Evolutionary conservation across 1,140 invertebrate genomes (phyloP).

Genomic region (Drosophila tani): DNA sequence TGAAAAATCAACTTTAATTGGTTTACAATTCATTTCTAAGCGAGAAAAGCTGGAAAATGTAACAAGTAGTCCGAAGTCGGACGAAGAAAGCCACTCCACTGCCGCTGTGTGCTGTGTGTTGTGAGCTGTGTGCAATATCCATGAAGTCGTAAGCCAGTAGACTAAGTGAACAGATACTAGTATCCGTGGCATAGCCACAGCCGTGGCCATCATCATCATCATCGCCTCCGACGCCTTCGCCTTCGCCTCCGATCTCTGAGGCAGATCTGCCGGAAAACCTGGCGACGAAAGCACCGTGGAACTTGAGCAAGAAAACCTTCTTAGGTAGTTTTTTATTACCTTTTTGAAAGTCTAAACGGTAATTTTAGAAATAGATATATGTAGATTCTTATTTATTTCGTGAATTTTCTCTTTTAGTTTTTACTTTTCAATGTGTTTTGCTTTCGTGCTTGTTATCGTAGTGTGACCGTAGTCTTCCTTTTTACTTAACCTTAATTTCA

Average conservation of each 20-base stretch:
- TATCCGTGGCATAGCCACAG: conserved; percentile 25
- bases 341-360: too few species aligned
- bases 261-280: conserved; percentile 5
- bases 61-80: conserved; percentile 65
- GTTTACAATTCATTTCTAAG: conserved; percentile 79
- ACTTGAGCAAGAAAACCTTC: neutral
- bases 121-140: conserved; percentile 65
- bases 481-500: too few species aligned
- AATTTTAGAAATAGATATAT: too few species aligned
- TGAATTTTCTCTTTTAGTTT: too few species aligned
- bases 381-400: too few species aligned
- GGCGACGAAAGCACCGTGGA: conserved; percentile 54
- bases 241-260: conserved; percentile 7
- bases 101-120: neutral
- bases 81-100: conserved; percentile 63
- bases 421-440: too few species aligned
- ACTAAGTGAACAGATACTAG: conserved; percentile 64
- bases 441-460: too few species aligned
- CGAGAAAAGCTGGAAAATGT: conserved; percentile 77
- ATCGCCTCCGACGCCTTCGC: conserved; percentile 36
- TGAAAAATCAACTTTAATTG: conserved; percentile 78
- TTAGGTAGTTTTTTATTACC: too few species aligned
- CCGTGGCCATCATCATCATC: conserved; percentile 28
- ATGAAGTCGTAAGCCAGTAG: conserved; percentile 68
- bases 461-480: too few species aligned